Evolutionary conservation across 2,888 invertebrate genomes (phyloP).

Genomic region (Crematogaster levior): DNA sequence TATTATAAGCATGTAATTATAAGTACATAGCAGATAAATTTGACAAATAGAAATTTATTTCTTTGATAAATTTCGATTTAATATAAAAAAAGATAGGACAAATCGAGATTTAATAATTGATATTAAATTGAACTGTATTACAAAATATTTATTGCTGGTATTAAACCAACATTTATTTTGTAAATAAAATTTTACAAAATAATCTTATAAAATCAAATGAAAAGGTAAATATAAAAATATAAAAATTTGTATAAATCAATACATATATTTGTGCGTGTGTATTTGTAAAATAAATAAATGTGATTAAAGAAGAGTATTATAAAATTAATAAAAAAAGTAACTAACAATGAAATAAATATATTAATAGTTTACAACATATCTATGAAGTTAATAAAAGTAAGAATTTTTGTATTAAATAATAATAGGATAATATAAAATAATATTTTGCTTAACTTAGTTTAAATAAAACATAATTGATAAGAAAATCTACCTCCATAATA

Average conservation of each 20-base stretch:
- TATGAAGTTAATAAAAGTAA: not conserved
- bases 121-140: not conserved
- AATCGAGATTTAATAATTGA: not conserved
- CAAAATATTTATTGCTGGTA: too few species aligned
- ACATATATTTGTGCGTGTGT: not conserved
- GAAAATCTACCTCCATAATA: not conserved
- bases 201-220: not conserved
- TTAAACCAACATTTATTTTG: too few species aligned
- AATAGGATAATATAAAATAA: not conserved
- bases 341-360: not conserved
- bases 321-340: not conserved
- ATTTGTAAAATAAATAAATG: not conserved
- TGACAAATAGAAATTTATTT: not conserved
- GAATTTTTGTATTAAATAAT: not conserved
- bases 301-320: not conserved
- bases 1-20: too few species aligned
- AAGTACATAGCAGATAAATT: not conserved
- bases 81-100: not conserved
- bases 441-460: conserved; percentile 5
- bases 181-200: not conserved
- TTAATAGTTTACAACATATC: not conserved
- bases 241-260: not conserved
- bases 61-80: not conserved
- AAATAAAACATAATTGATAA: not conserved
- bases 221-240: not conserved